Evolutionary conservation across 2,113 vertebrate species (phyloP), one percentile per base, ranked within the genome.

Genomic region (Datnioides undecimradiatus): DNA sequence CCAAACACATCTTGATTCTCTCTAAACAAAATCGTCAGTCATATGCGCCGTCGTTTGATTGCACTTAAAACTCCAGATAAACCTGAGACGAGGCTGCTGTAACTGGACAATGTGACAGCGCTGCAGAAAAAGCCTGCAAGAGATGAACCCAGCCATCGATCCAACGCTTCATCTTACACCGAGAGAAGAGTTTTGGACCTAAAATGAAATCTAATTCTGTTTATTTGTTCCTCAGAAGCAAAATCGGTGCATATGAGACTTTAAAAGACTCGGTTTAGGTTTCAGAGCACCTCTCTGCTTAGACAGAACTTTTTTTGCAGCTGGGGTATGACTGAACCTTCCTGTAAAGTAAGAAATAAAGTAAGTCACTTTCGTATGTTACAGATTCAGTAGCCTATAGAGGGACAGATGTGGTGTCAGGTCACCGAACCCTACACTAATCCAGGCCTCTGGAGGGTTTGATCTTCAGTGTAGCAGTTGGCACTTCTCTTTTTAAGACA

Each of bases 371-470:
- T 57, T 80, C n/a, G 19, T 57, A 25, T 41, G 79, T 25, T 54
- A 14, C 49, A 25, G 9, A 43, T 60, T 68, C n/a, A 51, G 34
- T 4, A 65, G 59, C 67, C 55, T 31, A 40, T 45, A 23, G 38
- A 62, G 68, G 54, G 71, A 59, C 80, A 91, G 82, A 81, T 90
- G 85, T 85, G 57, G 74, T 71, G 73, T 9, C 70, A 79, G 80
- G 72, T 84, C 69, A 87, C 25, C 46, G 63, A 46, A 41, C 40
- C 14, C 41, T 12, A 36, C 29, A 62, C 64, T 79, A 82, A 70
- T 58, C 77, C 74, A 72, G 71, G 9, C 65, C 43, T 49, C 43
- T 72, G 71, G 65, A 75, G 54, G 49, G 17, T 36, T 65, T 74
- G 65, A 83, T 86, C 80, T 82, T 33, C 40, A 49, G 51, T 64